Evolutionary conservation across 2,113 vertebrate species (phyloP), one percentile per base, ranked within the genome.

Genomic region (Eretmochelys imbricata): DNA sequence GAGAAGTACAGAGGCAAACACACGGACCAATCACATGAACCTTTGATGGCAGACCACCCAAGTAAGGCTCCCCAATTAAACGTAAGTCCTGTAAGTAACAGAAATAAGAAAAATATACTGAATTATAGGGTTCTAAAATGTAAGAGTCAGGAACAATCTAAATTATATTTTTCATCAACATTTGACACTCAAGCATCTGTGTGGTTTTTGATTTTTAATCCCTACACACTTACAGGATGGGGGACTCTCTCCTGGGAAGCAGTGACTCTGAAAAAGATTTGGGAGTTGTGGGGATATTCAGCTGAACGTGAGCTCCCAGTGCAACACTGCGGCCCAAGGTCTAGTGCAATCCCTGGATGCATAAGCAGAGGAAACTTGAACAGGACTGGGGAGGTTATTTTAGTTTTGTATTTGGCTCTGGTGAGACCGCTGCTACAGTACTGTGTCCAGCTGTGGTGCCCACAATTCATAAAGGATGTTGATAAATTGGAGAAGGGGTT

Each of bases 21-120:
- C 31, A 99, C 98, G 1, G 99, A 98, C 98, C 99, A 99, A 55
- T 99, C 99, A 93, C 99, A 99, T 2, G 98, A 99, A 49, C 99
- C 99, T 91, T 46, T 98, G 85, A 99, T 48, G 17, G 99, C 99
- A 29, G 99, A 98, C 99, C 99, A 99, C 78, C 99, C 99, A 22
- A 99, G 99, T 84, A 99, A 98, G 4, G 99, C 98, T 84, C 99
- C 99, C 99, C 99, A 99, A 31, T 99, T 99, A 96, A 99, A 99
- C 2, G 99, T 98, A 57, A 99, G 94, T 11, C 99, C 99, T 99
- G 48, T 80, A 96, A 57, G 59, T 4, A 14, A 92, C 2, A 20
- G 49, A 25, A 75, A 72, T 57, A 87, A 69, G 13, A 49, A 46
- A 91, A 42, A 59, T 10, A 55, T 49, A 6, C 48, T 85, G 38